These are phyloP conservation scores for Acrocyrtus sp. DNA, from an alignment of 2,888 invertebrate genomes.

Conservation along the genomic window DNA sequence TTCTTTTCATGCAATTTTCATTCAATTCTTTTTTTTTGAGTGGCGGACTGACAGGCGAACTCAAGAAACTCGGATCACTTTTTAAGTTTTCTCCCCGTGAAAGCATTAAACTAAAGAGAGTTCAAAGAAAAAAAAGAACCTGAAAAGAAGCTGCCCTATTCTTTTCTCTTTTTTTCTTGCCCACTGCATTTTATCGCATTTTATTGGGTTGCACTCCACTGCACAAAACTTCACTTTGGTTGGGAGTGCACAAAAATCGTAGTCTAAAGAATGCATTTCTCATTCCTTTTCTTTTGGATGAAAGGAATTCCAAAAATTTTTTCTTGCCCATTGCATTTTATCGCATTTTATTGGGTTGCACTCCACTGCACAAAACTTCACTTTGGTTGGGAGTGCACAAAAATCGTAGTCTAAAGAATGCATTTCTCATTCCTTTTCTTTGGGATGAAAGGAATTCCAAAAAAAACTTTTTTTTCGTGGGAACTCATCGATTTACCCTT, in stretches of 20 bases:
- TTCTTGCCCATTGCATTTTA: constrained; percentile 8
- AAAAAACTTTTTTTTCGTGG: constrained; percentile 7
- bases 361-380: constrained; percentile 35
- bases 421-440: too few relatives aligned
- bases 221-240: too few relatives aligned
- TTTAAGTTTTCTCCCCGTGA: constrained; percentile 28
- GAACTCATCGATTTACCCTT: neutral
- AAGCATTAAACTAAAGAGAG: constrained; percentile 10
- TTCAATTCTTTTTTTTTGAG: constrained; percentile 19
- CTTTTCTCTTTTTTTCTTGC: constrained; percentile 18
- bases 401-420: too few relatives aligned
- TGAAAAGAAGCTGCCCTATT: constrained; percentile 13
- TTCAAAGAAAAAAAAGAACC: constrained; percentile 9
- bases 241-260: too few relatives aligned
- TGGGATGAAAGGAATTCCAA: too few relatives aligned
- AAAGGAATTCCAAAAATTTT: too few relatives aligned
- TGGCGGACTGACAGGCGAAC: constrained; percentile 32
- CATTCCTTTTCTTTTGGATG: too few relatives aligned
- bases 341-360: constrained; percentile 40
- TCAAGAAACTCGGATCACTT: constrained; percentile 2
- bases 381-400: too few relatives aligned
- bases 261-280: too few relatives aligned
- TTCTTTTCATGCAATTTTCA: constrained; percentile 41
- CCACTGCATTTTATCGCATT: constrained; percentile 11
- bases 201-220: constrained; percentile 42